These are phyloP conservation scores for Unio delphinus DNA, from an alignment of 2,888 invertebrate genomes.

Conservation along the genomic window DNA sequence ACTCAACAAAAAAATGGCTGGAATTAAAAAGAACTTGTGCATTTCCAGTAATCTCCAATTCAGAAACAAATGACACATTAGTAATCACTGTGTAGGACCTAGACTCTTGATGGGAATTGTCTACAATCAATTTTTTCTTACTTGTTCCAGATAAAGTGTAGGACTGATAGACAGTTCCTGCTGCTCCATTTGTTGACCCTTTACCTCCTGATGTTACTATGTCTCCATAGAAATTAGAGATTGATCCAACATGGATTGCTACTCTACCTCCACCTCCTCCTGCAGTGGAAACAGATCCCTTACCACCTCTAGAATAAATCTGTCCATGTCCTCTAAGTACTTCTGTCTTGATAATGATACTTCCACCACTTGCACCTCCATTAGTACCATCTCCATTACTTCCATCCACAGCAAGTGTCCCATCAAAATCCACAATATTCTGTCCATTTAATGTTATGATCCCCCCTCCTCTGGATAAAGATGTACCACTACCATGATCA, in stretches of 20 bases:
- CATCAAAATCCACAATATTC: slow-evolving; percentile 36
- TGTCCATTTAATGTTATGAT: slow-evolving; percentile 24
- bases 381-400: background rate
- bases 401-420: slow-evolving; percentile 39
- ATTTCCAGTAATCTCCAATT: slow-evolving; percentile 25
- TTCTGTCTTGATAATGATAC: no score
- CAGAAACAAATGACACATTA: slow-evolving; percentile 15
- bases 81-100: slow-evolving; percentile 18
- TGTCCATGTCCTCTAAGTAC: no score
- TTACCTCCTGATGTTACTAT: slow-evolving; percentile 36
- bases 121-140: slow-evolving; percentile 17
- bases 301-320: no score
- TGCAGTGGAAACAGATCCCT: slow-evolving; percentile 38
- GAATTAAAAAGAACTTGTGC: slow-evolving; percentile 21
- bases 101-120: slow-evolving; percentile 32
- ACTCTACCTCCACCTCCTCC: slow-evolving; percentile 51
- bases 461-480: slow-evolving; percentile 44
- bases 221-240: slow-evolving; percentile 35
- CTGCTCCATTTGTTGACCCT: slow-evolving; percentile 38
- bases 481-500: slow-evolving; percentile 41
- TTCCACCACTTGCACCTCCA: slow-evolving; percentile 14
- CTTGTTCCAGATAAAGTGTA: slow-evolving; percentile 35
- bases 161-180: slow-evolving; percentile 45
- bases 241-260: slow-evolving; percentile 21
- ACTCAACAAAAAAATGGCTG: slow-evolving; percentile 17